phyloP scores from a whole-genome alignment of 2,797 vertebrate genomes.

The Taenioides sp. region DNA sequence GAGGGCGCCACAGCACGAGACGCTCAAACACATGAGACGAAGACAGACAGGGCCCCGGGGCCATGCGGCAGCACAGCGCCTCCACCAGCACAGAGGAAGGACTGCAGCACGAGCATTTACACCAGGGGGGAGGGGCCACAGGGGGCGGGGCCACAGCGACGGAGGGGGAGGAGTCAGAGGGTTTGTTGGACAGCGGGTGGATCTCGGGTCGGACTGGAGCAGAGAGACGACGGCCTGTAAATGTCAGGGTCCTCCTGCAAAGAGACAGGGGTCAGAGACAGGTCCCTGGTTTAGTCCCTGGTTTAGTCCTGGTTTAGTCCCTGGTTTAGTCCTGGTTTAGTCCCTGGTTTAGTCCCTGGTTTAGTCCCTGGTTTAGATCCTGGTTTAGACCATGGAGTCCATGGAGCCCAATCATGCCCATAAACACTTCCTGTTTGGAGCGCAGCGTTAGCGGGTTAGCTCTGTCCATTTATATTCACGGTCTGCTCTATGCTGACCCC shows the following conservation, averaged over 20 bases:
- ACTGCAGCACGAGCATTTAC: conserved; percentile 69
- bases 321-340: no score
- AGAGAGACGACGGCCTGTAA: conserved; percentile 53
- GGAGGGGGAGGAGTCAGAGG: neutral
- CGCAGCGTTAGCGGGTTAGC: no score
- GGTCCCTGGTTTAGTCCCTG: no score
- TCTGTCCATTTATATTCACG: no score
- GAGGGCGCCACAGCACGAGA: conserved; percentile 67
- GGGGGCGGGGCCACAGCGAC: conserved; percentile 12
- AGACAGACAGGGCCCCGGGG: conserved; percentile 70
- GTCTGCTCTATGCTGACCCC: no score
- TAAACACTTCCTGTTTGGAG: no score
- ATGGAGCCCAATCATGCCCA: no score
- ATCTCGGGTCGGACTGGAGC: conserved; percentile 35
- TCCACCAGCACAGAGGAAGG: conserved; percentile 52
- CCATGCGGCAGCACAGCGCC: conserved; percentile 80
- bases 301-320: neutral
- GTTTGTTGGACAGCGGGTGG: neutral
- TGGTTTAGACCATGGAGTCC: no score
- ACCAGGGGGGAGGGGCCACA: conserved; percentile 64
- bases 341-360: no score
- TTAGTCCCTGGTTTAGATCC: no score
- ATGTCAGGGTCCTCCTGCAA: conserved; percentile 60
- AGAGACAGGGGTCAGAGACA: no score
- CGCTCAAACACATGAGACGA: conserved; percentile 67